phyloP scores from a whole-genome alignment of 2,113 vertebrate species.

The Antennarius striatus region DNA sequence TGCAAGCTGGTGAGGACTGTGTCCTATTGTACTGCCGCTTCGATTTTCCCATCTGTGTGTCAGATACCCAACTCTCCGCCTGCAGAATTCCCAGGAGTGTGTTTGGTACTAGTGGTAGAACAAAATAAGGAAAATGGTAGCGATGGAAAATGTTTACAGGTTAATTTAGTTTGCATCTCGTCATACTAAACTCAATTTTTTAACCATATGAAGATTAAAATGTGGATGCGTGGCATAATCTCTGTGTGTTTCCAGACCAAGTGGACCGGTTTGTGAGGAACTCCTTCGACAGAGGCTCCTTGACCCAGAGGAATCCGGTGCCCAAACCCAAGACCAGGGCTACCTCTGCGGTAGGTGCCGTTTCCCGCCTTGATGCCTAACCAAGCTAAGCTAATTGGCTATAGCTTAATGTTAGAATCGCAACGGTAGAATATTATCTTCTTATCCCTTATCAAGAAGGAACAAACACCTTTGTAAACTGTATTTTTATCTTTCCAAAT shows the following conservation, averaged over 20 bases:
- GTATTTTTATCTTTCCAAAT: not conserved
- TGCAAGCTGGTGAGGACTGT: constrained; percentile 13
- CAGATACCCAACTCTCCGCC: not conserved
- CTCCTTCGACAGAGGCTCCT: constrained; percentile 80
- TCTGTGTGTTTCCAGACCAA: constrained; percentile 64
- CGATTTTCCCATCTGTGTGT: constrained; percentile 16
- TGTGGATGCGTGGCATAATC: constrained; percentile 21
- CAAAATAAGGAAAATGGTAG: not conserved
- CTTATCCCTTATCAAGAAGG: not conserved
- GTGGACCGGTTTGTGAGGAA: constrained; percentile 77
- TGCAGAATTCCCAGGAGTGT: not conserved
- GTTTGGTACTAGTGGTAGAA: not conserved
- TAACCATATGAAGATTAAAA: not conserved
- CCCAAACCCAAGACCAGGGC: constrained; percentile 58
- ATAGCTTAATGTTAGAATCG: not conserved
- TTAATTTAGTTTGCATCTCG: not conserved
- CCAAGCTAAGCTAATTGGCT: too few species aligned
- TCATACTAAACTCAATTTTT: too few species aligned
- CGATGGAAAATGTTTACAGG: too few species aligned
- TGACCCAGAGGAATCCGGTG: constrained; percentile 87
- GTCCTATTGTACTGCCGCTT: constrained; percentile 8
- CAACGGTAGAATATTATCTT: constrained; percentile 4
- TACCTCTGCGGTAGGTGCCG: constrained; percentile 62
- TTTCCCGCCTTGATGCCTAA: too few species aligned
- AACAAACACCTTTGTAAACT: not conserved